A percentile compares a stretch with the other conserved stretches of the same genome.
Evolutionary conservation across 2,888 invertebrate species (phyloP).

Genomic region (Empis stercorea): DNA sequence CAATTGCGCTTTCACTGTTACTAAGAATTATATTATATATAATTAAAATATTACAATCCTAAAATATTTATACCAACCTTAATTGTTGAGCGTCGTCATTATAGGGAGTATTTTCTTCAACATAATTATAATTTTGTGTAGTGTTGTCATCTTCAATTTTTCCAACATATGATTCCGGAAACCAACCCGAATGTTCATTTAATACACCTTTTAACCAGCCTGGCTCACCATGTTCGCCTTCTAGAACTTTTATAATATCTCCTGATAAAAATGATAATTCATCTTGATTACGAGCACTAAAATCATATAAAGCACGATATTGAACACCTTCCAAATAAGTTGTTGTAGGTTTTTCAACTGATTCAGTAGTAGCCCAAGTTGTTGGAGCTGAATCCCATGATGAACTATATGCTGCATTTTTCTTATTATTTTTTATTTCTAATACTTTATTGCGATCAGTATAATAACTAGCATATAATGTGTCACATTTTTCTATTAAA

Average conservation of each 20-base stretch:
- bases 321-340: constrained; percentile 42
- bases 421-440: constrained; percentile 42
- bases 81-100: constrained; percentile 35
- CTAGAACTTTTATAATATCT: constrained; percentile 68
- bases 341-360: constrained; percentile 9
- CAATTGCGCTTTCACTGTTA: constrained; percentile 1
- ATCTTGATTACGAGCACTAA: constrained; percentile 80
- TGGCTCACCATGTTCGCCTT: constrained; percentile 74
- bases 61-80: constrained; percentile 36
- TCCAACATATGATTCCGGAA: constrained; percentile 91
- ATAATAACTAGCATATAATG: constrained; percentile 54
- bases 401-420: constrained; percentile 35
- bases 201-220: constrained; percentile 96
- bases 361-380: constrained; percentile 11
- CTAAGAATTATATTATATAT: not conserved
- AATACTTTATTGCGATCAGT: constrained; percentile 45
- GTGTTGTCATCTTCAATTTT: constrained; percentile 40
- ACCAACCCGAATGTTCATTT: constrained; percentile 87
- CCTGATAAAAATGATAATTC: constrained; percentile 90
- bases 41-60: not conserved
- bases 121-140: constrained; percentile 15
- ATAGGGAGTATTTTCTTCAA: constrained; percentile 21
- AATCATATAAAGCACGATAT: constrained; percentile 88
- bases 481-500: constrained; percentile 55
- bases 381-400: constrained; percentile 42